Percentiles rank a stretch among this genome's conserved stretches.
Evolutionary conservation across 2,113 vertebrate genomes (phyloP).

Genomic region (Acanthochromis polyacanthus): DNA sequence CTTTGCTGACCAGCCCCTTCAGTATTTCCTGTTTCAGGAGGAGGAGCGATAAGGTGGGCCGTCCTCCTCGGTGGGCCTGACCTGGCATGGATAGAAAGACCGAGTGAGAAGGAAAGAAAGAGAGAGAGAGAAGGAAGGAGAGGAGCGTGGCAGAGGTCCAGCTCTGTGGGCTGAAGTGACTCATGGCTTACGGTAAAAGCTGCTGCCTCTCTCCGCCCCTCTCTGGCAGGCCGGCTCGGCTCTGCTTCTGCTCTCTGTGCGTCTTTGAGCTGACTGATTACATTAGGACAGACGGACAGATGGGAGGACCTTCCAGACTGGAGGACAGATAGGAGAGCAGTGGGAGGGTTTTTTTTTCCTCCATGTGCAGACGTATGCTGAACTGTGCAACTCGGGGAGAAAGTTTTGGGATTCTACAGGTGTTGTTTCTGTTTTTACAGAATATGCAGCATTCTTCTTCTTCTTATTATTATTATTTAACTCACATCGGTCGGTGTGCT

Average conservation of each 20-base stretch:
- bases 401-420: not conserved
- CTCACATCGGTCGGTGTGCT: slow-evolving; percentile 1
- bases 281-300: slow-evolving; percentile 47
- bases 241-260: slow-evolving; percentile 62
- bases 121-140: slow-evolving; percentile 44
- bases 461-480: not conserved
- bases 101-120: slow-evolving; percentile 63
- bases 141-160: slow-evolving; percentile 78
- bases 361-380: not conserved
- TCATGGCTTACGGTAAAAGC: slow-evolving; percentile 85
- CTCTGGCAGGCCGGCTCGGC: slow-evolving; percentile 59
- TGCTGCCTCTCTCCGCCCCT: slow-evolving; percentile 79
- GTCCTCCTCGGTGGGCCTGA: slow-evolving; percentile 61
- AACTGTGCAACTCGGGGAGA: not conserved
- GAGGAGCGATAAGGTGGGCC: slow-evolving; percentile 60
- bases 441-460: not conserved
- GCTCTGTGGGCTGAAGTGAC: slow-evolving; percentile 82
- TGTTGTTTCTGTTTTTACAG: not conserved
- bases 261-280: slow-evolving; percentile 60
- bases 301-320: slow-evolving; percentile 26
- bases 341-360: slow-evolving; percentile 8
- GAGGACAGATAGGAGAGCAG: not conserved
- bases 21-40: slow-evolving; percentile 73
- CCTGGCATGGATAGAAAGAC: slow-evolving; percentile 73
- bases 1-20: slow-evolving; percentile 48